Evolutionary conservation across 2,888 invertebrate genomes (phyloP).

Genomic region (Falcaria lacertinaria): DNA sequence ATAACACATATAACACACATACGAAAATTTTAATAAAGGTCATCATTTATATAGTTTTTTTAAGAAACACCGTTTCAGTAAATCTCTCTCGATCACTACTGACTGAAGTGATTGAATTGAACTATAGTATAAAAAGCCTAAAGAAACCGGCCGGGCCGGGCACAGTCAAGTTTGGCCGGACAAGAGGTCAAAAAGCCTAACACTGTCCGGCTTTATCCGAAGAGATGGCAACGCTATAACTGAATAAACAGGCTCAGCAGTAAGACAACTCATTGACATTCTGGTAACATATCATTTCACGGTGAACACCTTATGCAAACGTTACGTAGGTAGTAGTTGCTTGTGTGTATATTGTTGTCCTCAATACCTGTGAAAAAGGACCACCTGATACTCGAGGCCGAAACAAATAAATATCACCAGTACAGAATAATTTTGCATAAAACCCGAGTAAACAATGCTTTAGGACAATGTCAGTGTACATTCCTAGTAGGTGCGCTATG

Average conservation of each 20-base stretch:
- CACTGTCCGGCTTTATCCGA: too few species aligned
- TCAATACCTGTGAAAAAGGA: slow-evolving; percentile 32
- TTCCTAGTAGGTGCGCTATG: slow-evolving; percentile 3
- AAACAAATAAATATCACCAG: slow-evolving; percentile 13
- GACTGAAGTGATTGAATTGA: too few species aligned
- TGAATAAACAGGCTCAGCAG: background rate
- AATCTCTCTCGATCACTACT: too few species aligned
- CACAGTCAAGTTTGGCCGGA: too few species aligned
- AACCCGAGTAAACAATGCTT: slow-evolving; percentile 6
- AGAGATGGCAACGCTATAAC: too few species aligned
- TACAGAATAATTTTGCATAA: slow-evolving; percentile 12
- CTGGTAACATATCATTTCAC: slow-evolving; percentile 29
- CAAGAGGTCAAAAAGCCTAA: too few species aligned
- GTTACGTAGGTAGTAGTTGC: slow-evolving; percentile 32
- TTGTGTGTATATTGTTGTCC: slow-evolving; percentile 27
- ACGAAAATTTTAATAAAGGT: too few species aligned
- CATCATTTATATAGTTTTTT: too few species aligned
- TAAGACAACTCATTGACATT: slow-evolving; percentile 39
- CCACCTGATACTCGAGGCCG: slow-evolving; percentile 21
- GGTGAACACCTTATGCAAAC: slow-evolving; percentile 55
- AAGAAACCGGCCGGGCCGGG: too few species aligned
- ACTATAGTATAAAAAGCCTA: too few species aligned
- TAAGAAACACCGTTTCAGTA: too few species aligned
- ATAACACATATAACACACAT: too few species aligned
- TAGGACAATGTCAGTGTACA: slow-evolving; percentile 8